These are phyloP conservation scores for Pachliopta kotzebuea DNA, from an alignment of 2,888 invertebrate genomes.

Conservation along the genomic window DNA sequence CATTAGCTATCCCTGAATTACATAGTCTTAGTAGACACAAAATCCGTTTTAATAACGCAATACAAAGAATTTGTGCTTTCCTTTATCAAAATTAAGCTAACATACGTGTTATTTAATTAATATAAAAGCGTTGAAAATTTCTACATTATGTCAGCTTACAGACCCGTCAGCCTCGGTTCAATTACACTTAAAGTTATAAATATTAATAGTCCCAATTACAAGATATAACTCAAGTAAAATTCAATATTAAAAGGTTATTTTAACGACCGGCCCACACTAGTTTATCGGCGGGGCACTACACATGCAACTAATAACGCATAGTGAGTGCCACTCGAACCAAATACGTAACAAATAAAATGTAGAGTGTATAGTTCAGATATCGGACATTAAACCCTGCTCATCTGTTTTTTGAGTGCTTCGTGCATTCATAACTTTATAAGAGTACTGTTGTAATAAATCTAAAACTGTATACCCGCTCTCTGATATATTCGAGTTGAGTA, in stretches of 20 bases:
- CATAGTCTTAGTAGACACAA: no score
- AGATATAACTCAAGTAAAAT: slow-evolving; percentile 34
- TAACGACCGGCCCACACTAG: slow-evolving; percentile 50
- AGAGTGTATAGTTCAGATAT: slow-evolving; percentile 50
- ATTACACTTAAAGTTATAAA: slow-evolving; percentile 22
- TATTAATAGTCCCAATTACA: slow-evolving; percentile 32
- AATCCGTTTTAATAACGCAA: no score
- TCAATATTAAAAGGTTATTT: slow-evolving; percentile 42
- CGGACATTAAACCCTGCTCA: slow-evolving; percentile 47
- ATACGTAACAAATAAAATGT: slow-evolving; percentile 47
- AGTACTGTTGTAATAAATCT: slow-evolving; percentile 42
- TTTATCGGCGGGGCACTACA: slow-evolving; percentile 59
- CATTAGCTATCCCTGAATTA: no score
- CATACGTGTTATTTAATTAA: neutral
- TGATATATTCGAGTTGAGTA: slow-evolving; percentile 50
- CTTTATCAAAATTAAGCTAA: no score
- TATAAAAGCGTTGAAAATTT: neutral
- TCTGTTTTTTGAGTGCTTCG: slow-evolving; percentile 61
- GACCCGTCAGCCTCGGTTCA: slow-evolving; percentile 1
- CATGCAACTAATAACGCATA: slow-evolving; percentile 52
- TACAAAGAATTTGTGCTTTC: no score
- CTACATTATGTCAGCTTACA: neutral
- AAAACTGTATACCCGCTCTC: slow-evolving; percentile 37
- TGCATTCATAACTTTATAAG: slow-evolving; percentile 50
- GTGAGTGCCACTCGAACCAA: slow-evolving; percentile 54